A percentile compares a stretch with the other conserved stretches of the same genome.
phyloP scores from a whole-genome alignment of 1,140 invertebrate species.

The Elymnias hypermnestra region DNA sequence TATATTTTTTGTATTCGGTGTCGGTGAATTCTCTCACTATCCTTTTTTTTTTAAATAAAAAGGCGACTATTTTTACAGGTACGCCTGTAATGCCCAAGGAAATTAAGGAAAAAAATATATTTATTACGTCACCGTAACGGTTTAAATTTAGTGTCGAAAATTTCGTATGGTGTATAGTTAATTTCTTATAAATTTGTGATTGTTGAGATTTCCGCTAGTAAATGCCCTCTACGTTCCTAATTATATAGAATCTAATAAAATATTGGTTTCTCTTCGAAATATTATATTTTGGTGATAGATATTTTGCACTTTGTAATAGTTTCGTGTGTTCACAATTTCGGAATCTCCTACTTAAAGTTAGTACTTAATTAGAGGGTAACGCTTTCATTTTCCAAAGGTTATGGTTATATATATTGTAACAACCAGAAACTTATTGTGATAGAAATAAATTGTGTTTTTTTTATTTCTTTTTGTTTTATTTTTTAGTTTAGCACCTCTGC shows the following conservation, averaged over 20 bases:
- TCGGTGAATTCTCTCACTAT: constrained; percentile 30
- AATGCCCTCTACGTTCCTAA: constrained; percentile 52
- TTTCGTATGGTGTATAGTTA: constrained; percentile 25
- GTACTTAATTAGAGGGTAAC: constrained; percentile 38
- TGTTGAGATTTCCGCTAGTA: constrained; percentile 42
- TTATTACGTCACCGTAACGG: constrained; percentile 22
- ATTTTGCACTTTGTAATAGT: constrained; percentile 3
- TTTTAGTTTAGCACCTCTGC: constrained; percentile 62
- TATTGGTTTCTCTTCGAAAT: background rate
- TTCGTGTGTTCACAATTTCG: constrained; percentile 15
- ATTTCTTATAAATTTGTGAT: constrained; percentile 42
- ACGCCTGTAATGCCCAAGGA: constrained; percentile 57
- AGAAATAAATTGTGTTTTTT: constrained; percentile 62
- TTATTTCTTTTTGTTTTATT: constrained; percentile 65
- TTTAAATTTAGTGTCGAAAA: constrained; percentile 18
- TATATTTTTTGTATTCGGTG: constrained; percentile 8
- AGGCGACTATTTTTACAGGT: constrained; percentile 54
- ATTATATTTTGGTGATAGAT: constrained; percentile 11
- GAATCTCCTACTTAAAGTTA: constrained; percentile 62
- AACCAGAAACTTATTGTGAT: constrained; percentile 45
- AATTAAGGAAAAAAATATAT: constrained; percentile 47
- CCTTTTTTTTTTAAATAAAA: constrained; percentile 11
- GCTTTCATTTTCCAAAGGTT: constrained; percentile 47
- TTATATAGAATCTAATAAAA: constrained; percentile 12
- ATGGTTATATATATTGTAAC: constrained; percentile 47